Evolutionary conservation across 2,113 vertebrate genomes (phyloP), one percentile per base, ranked within the genome.

Genomic region (Cyphomyrus discorhynchus): DNA sequence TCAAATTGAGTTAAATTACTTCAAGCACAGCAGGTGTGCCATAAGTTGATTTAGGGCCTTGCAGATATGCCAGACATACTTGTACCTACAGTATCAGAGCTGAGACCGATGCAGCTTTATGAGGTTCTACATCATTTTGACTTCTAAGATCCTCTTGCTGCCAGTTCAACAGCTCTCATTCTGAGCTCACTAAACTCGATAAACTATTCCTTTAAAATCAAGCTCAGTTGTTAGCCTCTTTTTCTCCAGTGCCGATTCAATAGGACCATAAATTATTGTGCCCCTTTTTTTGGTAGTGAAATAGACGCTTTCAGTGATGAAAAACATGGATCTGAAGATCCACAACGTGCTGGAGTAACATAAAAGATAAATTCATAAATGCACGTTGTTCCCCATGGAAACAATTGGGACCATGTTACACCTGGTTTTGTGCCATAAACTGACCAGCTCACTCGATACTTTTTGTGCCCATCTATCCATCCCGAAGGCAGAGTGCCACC

Each of bases 1-100:
- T 45, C 45, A 84, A n/a, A 84, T 46, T 84, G 82, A 84, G 39
- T 84, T 46, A 84, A 84, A 84, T 84, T 45, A 84, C 39, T 84
- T 84, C 24, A 80, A 42, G 74, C 74, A 35, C 15, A 2, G 39
- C 82, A 84, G 82, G 82, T 47, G 19, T 84, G 82, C 42, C 82
- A 46, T 47, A 47, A 84, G 74, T 42, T 84, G 82, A 84, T 47
- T 84, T 84, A 84, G 82, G 24, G 15, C 19, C 42, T 47, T 47
- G 82, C 42, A 45, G 45, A 46, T 84, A 24, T 84, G 45, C 45
- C 45, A 47, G 82, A 39, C 39, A n/a, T 84, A 46, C 21, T 80
- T 84, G 82, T 84, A 84, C 45, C 42, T n/a, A 46, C 42, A n/a
- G 45, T 10, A 13, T 47, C 39, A 84, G 39, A 84, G 19, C 82